Percentiles rank a stretch among this genome's conserved stretches.
phyloP scores from a whole-genome alignment of 2,888 invertebrate genomes.

The Dendrolimus houi region DNA sequence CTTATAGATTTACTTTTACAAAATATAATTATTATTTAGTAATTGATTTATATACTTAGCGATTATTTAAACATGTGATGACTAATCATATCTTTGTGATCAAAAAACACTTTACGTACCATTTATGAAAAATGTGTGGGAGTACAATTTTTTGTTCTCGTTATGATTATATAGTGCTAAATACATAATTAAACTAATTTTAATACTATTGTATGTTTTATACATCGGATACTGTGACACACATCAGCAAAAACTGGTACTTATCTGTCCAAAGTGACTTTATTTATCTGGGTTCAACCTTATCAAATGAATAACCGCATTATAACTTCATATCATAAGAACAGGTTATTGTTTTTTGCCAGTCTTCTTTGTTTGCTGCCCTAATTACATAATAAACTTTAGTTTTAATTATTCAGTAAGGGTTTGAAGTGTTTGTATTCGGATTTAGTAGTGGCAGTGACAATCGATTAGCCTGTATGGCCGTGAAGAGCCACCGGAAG shows the following conservation, averaged over 20 bases:
- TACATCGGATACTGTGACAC: neutral
- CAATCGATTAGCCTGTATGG: constrained; percentile 12
- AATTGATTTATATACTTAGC: no score
- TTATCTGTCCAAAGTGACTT: neutral
- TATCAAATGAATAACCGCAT: neutral
- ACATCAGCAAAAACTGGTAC: neutral
- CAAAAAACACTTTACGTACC: no score
- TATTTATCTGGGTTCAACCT: neutral
- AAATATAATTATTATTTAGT: no score
- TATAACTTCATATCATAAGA: neutral
- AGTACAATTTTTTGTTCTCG: no score
- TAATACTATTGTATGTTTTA: no score
- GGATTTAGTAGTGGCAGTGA: constrained; percentile 4
- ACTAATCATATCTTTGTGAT: no score
- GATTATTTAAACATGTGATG: no score
- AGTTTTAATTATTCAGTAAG: neutral
- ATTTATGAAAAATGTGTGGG: no score
- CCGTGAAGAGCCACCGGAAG: constrained; percentile 45
- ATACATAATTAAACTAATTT: no score
- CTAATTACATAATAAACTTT: neutral
- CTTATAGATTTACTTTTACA: no score
- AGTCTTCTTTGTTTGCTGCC: neutral
- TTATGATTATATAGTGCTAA: no score
- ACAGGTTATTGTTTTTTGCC: neutral
- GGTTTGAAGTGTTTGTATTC: neutral